A percentile compares a stretch with the other conserved stretches of the same genome.
Evolutionary conservation across 2,888 invertebrate species (phyloP).

Genomic region (Cephus pygmeus): DNA sequence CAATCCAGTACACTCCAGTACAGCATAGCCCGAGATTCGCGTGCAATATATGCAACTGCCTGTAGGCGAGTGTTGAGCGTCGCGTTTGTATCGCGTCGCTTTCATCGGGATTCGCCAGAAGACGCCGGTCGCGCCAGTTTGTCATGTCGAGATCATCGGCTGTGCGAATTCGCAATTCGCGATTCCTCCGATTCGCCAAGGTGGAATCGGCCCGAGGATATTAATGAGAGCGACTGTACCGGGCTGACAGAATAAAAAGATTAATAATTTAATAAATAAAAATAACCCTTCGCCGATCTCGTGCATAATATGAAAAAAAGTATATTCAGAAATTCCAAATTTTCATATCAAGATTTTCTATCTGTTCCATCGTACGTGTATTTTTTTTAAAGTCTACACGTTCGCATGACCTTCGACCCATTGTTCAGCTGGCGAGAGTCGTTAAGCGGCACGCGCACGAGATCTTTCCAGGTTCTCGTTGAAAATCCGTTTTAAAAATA

Average conservation of each 20-base stretch:
- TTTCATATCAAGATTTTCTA: no score
- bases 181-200: not conserved
- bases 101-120: not conserved
- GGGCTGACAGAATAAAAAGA: not conserved
- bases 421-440: not conserved
- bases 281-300: no score
- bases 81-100: not conserved
- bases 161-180: not conserved
- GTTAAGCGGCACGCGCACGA: not conserved
- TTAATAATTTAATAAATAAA: no score
- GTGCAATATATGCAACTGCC: not conserved
- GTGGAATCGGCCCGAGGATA: not conserved
- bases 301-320: no score
- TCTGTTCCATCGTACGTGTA: no score
- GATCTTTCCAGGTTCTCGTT: not conserved
- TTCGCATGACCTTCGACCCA: not conserved
- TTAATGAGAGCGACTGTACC: not conserved
- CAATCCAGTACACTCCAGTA: not conserved
- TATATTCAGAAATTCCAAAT: no score
- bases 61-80: not conserved
- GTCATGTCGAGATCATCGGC: slow-evolving; percentile 2
- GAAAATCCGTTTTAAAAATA: slow-evolving; percentile 15
- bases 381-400: not conserved
- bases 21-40: not conserved
- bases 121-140: slow-evolving; percentile 1